Base-by-base conservation (phyloP, 1,140 invertebrate species). In the Magallana gigas region DNA sequence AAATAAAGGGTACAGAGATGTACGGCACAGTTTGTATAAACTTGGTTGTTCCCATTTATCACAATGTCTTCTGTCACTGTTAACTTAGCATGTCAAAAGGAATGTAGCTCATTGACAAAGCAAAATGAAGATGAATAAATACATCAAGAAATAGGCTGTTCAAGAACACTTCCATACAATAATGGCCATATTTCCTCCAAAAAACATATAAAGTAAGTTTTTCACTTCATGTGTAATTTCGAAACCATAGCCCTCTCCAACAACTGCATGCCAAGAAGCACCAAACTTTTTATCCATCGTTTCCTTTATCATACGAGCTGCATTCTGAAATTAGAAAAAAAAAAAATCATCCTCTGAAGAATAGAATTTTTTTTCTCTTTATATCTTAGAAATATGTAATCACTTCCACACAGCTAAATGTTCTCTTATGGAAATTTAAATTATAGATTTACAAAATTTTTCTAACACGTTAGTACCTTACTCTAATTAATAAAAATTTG, bases 231-330 rank as follows among this genome's bases (percentile, higher is more conserved):
- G 97, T 0, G 97, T 98, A 85, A 98, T 96, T 94, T 98, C 97
- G 95, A 98, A 98, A n/a, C 97, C 98, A 94, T 97, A 99, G 18
- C 97, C 97, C 95, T 99, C 98, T 11, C 98, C 98, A 8, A 99
- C 97, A 0, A 99, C 97, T 0, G 97, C 97, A 95, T 99, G 98
- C 96, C 98, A 99, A 16, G 97, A 96, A 0, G 97, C 96, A 29
- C 98, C 98, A 95, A 98, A 99, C 93, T 98, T 98, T 95, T 98
- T 98, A 94, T 99, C 98, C 96, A 99, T 96, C 84, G 96, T 96
- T 91, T 99, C 98, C 95, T 99, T 99, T 48, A 99, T 98, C 96
- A 97, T 97, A 91, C 96, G 97, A 23, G 98, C 98, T 8, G 97
- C 97, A 91, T 95, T 95, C 97, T 97, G 92, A 81, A 93, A 92